Evolutionary conservation across 2,797 vertebrate species (phyloP), one percentile per base, ranked within the genome.

Genomic region (Pangasius larnaudii): DNA sequence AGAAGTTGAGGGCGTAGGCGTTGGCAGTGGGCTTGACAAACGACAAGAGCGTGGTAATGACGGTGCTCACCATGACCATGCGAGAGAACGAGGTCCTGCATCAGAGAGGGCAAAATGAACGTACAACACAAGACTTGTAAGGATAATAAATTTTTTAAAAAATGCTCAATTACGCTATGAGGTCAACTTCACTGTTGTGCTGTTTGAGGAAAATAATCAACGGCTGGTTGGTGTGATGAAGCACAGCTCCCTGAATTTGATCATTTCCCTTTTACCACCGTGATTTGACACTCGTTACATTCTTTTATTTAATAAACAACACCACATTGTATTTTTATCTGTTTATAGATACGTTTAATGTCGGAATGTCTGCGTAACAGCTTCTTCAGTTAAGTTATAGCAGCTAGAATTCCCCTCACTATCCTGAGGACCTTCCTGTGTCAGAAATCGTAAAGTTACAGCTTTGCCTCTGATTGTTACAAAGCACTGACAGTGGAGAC

Each of bases 1-100:
- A 95, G 92, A 94, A 94, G 95, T 99, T 99, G 77, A 99, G 96
- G 0, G 69, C 95, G 0, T 99, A 99, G 33, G 98, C 98, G 0
- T 99, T 99, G 91, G 96, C 86, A 0, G 94, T 95, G 0, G 98
- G 98, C 91, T 95, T 97, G 93, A 98, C 49, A 5, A 99, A 98
- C 0, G 97, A 98, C 72, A 97, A 93, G 85, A 96, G 2, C 0
- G 98, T 96, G 56, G 94, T 96, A 91, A 97, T 1, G 36, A 96
- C 11, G 0, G 97, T 96, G 59, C 95, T 65, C 65, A 86, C 2
- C 27, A 96, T 46, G 22, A 97, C 92, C 5, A 98, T 11, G 75
- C 88, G 92, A 13, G 90, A 90, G 93, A 99, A 99, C 0, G 94
- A 94, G 1, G 88, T 91, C 94, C 98, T 99, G 93, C 0, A 51